A percentile compares a stretch with the other conserved stretches of the same genome.
These are phyloP conservation scores for Habrosyne pyritoides DNA, from an alignment of 2,888 invertebrate genomes.

Conservation along the genomic window DNA sequence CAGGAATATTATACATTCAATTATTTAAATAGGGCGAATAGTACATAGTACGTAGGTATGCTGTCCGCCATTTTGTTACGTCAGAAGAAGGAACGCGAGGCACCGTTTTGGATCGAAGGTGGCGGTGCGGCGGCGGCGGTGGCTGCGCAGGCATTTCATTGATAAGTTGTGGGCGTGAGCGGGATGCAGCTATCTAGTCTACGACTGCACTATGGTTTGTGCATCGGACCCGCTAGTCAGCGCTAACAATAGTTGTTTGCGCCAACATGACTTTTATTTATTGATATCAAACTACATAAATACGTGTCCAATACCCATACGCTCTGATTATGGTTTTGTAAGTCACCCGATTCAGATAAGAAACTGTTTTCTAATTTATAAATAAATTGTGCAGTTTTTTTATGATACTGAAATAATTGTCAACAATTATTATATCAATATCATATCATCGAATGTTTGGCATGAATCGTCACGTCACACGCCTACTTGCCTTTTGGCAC, in stretches of 20 bases:
- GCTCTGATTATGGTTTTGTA: background rate
- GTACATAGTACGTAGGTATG: slow-evolving; percentile 29
- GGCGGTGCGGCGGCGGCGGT: slow-evolving; percentile 32
- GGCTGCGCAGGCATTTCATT: slow-evolving; percentile 74
- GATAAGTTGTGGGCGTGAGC: slow-evolving; percentile 74
- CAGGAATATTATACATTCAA: background rate
- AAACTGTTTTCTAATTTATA: background rate
- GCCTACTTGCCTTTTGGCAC: slow-evolving; percentile 62
- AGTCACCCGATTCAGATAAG: background rate
- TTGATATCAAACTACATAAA: slow-evolving; percentile 18
- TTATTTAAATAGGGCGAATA: slow-evolving; percentile 9
- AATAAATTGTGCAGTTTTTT: background rate
- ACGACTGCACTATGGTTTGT: slow-evolving; percentile 33
- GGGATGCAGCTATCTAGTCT: slow-evolving; percentile 60
- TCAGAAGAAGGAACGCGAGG: slow-evolving; percentile 72
- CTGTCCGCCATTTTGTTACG: slow-evolving; percentile 76
- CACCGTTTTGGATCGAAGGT: slow-evolving; percentile 59
- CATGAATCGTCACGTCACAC: slow-evolving; percentile 60
- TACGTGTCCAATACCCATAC: background rate
- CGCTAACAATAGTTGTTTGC: slow-evolving; percentile 37
- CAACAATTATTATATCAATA: slow-evolving; percentile 49
- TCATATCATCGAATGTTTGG: slow-evolving; percentile 58
- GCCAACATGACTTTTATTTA: slow-evolving; percentile 32
- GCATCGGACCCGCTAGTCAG: slow-evolving; percentile 35
- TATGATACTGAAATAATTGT: slow-evolving; percentile 17